These are phyloP conservation scores for Haemorhous mexicanus DNA, from an alignment of 2,113 vertebrate species.

Conservation along the genomic window DNA sequence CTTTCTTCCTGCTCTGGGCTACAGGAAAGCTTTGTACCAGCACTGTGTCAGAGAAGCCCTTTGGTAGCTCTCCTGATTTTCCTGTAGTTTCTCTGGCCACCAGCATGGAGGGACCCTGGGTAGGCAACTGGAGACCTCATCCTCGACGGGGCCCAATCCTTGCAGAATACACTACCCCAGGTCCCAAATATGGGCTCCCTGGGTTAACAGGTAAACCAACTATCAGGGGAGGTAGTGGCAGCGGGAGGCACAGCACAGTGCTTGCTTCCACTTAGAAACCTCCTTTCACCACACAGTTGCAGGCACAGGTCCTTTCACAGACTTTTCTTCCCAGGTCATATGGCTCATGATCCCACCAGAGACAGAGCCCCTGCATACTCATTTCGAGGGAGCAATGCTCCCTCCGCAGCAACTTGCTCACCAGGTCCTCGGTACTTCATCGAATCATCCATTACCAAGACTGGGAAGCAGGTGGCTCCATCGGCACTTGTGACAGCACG, in stretches of 20 bases:
- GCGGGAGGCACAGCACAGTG: rapidly evolving
- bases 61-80: not conserved
- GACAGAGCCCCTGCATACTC: not conserved
- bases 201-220: not conserved
- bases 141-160: not conserved
- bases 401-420: rapidly evolving
- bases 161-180: not conserved
- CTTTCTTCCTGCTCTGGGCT: not conserved
- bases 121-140: not conserved
- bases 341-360: not conserved
- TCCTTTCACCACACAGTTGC: too few species aligned
- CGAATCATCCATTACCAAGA: not conserved
- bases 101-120: not conserved
- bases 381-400: not conserved
- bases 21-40: not conserved
- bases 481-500: rapidly evolving
- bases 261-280: not conserved
- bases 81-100: not conserved
- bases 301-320: not conserved
- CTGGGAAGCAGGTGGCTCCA: not conserved
- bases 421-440: not conserved
- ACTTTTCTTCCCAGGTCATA: not conserved
- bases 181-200: not conserved
- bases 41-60: not conserved
- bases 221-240: too few species aligned